phyloP scores from a whole-genome alignment of 2,888 invertebrate species.

The Macaria liturata region DNA sequence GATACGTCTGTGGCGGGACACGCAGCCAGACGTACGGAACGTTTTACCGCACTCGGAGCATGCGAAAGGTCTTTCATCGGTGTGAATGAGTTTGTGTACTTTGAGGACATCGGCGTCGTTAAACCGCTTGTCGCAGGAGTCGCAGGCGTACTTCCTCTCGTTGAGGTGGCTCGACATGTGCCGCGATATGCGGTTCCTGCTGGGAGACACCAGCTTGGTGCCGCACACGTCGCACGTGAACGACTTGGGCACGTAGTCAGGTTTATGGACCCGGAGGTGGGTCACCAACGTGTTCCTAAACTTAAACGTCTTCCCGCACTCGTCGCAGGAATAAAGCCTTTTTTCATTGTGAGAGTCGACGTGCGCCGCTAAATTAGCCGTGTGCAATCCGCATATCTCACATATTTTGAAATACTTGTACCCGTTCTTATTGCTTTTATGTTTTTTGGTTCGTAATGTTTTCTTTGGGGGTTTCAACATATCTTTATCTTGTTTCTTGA shows the following conservation, averaged over 20 bases:
- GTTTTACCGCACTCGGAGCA: constrained; percentile 77
- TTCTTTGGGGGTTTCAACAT: constrained; percentile 24
- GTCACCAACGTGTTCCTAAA: constrained; percentile 74
- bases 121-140: constrained; percentile 80
- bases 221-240: constrained; percentile 80
- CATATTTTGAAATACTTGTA: constrained; percentile 64
- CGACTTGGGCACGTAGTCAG: constrained; percentile 61
- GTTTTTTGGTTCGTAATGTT: constrained; percentile 35
- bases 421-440: constrained; percentile 50
- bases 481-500: constrained; percentile 30
- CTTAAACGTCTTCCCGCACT: constrained; percentile 77
- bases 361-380: constrained; percentile 68
- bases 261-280: constrained; percentile 72
- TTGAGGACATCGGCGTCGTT: constrained; percentile 77
- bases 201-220: constrained; percentile 72
- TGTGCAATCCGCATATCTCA: constrained; percentile 73
- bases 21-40: constrained; percentile 77
- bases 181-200: constrained; percentile 70
- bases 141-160: constrained; percentile 76
- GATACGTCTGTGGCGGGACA: constrained; percentile 71
- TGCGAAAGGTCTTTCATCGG: constrained; percentile 71
- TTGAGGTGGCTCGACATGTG: constrained; percentile 81
- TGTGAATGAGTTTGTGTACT: constrained; percentile 77
- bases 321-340: constrained; percentile 67
- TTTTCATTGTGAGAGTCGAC: constrained; percentile 69